phyloP scores from a whole-genome alignment of 2,888 invertebrate genomes.

The Sinopyrophorus schimmeli region DNA sequence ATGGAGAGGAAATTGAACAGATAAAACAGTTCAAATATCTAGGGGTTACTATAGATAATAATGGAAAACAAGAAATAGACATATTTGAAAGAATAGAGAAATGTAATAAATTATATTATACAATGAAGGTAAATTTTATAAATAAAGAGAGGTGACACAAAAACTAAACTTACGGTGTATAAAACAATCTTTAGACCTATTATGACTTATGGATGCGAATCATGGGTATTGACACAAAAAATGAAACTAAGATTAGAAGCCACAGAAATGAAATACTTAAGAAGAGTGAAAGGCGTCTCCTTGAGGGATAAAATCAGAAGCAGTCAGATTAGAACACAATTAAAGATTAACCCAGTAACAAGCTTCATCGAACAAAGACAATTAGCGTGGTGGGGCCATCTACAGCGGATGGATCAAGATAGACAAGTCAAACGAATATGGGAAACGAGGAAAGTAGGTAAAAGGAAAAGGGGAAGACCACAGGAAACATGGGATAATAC shows the following conservation, averaged over 20 bases:
- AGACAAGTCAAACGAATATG: background rate
- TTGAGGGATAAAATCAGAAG: conserved; percentile 3
- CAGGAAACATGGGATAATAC: too few relatives aligned
- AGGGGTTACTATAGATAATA: background rate
- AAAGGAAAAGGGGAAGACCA: background rate
- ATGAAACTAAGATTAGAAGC: background rate
- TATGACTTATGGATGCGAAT: background rate
- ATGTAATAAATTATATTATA: conserved; percentile 2
- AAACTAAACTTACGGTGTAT: background rate
- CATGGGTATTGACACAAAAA: background rate
- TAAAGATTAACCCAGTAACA: background rate
- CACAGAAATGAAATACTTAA: conserved; percentile 1
- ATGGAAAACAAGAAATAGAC: background rate
- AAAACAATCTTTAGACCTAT: conserved; percentile 3
- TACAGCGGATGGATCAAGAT: conserved; percentile 1
- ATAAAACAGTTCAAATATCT: too few relatives aligned
- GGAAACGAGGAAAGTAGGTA: background rate
- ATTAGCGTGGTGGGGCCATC: conserved; percentile 6
- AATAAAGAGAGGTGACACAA: conserved; percentile 4
- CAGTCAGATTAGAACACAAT: background rate
- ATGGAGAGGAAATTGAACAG: too few relatives aligned
- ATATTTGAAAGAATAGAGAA: conserved; percentile 2
- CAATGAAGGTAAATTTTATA: background rate
- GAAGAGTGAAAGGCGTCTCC: conserved; percentile 1
- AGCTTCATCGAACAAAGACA: conserved; percentile 2